Evolutionary conservation across 2,797 vertebrate species (phyloP).

Genomic region (Hoplostethus mediterraneus): DNA sequence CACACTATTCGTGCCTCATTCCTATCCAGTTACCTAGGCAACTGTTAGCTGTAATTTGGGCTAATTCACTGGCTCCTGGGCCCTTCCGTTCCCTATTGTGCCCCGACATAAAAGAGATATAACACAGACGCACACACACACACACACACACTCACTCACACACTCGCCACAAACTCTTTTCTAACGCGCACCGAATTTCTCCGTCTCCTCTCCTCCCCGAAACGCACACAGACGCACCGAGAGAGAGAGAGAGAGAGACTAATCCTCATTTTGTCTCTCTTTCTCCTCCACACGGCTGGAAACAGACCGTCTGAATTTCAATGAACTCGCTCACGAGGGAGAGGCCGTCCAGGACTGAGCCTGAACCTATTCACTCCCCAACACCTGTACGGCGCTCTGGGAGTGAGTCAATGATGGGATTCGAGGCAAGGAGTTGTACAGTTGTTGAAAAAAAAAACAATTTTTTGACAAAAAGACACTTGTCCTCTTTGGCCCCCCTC

Average conservation of each 20-base stretch:
- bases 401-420: conserved; percentile 1
- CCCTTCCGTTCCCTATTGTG: conserved; percentile 76
- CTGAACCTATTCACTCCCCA: conserved; percentile 19
- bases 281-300: conserved; percentile 32
- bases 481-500: conserved; percentile 43
- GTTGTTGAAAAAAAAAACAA: conserved; percentile 11
- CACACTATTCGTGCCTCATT: conserved; percentile 74
- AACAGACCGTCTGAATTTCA: conserved; percentile 48
- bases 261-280: conserved; percentile 52
- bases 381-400: conserved; percentile 30
- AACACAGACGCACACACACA: conserved; percentile 61
- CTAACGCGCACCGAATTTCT: conserved; percentile 27
- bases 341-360: conserved; percentile 12
- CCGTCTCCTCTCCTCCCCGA: neutral
- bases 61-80: conserved; percentile 74
- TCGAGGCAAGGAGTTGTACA: neutral
- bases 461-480: conserved; percentile 36
- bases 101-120: conserved; percentile 76
- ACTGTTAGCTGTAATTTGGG: conserved; percentile 75
- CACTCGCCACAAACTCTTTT: conserved; percentile 29
- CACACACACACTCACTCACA: conserved; percentile 27
- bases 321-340: conserved; percentile 23
- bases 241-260: conserved; percentile 15
- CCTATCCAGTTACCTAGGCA: conserved; percentile 71
- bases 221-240: conserved; percentile 9